phyloP scores from a whole-genome alignment of 2,888 invertebrate genomes.

The Ichneumoninae sp. region DNA sequence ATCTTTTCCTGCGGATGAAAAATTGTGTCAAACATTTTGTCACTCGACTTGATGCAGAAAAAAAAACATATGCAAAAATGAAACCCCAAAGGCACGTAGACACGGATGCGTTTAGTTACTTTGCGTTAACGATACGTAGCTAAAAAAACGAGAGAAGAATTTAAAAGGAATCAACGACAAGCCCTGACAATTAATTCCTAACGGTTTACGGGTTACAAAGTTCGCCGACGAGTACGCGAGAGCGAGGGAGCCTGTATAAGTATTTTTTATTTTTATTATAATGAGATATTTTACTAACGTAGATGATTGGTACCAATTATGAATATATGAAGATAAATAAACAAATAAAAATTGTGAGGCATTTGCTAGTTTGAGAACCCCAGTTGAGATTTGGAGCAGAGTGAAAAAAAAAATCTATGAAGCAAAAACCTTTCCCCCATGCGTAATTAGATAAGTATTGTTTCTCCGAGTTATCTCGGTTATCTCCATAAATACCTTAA shows the following conservation, averaged over 20 bases:
- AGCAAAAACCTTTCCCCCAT: background rate
- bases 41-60: conserved; percentile 1
- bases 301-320: conserved; percentile 64
- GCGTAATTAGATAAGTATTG: background rate
- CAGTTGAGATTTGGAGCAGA: background rate
- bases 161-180: conserved; percentile 19
- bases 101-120: conserved; percentile 21
- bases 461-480: background rate
- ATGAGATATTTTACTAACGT: conserved; percentile 67
- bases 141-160: conserved; percentile 10
- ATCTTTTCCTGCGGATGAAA: conserved; percentile 13
- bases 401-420: too few species aligned
- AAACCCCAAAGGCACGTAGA: background rate
- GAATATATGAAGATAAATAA: conserved; percentile 56
- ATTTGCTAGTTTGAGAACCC: background rate
- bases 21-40: conserved; percentile 15
- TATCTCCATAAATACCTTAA: background rate
- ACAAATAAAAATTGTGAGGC: conserved; percentile 13
- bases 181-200: conserved; percentile 32
- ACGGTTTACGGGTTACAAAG: conserved; percentile 37
- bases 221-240: conserved; percentile 55
- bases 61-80: background rate
- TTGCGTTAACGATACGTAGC: conserved; percentile 31
- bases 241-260: conserved; percentile 55
- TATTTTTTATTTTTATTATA: conserved; percentile 68